phyloP scores from a whole-genome alignment of 2,113 vertebrate species.

The Psittacula cyanocephala region DNA sequence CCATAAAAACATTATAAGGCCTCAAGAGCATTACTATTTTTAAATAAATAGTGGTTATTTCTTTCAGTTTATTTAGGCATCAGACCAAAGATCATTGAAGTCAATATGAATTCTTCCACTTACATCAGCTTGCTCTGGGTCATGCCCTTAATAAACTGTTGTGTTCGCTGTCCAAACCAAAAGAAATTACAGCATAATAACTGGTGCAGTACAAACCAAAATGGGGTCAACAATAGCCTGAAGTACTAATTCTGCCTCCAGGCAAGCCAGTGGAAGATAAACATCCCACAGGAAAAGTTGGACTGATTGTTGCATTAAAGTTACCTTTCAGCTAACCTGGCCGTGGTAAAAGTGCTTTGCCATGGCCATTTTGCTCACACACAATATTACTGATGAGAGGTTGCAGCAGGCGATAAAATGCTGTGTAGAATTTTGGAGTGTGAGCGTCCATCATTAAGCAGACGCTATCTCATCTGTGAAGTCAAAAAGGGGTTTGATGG shows the following conservation, averaged over 20 bases:
- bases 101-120: slow-evolving; percentile 39
- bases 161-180: not conserved
- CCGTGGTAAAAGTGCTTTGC: rapidly evolving
- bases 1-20: not conserved
- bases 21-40: slow-evolving; percentile 38
- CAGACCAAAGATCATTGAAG: slow-evolving; percentile 28
- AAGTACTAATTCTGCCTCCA: not conserved
- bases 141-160: slow-evolving; percentile 12
- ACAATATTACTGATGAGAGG: not conserved
- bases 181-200: not conserved
- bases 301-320: not conserved
- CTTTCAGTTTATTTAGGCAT: slow-evolving; percentile 46
- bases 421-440: not conserved
- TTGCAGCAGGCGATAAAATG: rapidly evolving
- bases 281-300: not conserved
- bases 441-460: not conserved
- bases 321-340: not conserved
- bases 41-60: not conserved
- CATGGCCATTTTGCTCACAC: not conserved
- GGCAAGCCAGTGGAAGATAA: not conserved
- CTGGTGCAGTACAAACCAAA: not conserved
- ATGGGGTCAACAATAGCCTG: not conserved
- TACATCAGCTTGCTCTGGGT: slow-evolving; percentile 20
- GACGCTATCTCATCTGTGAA: not conserved
- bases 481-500: not conserved